Base-by-base conservation (phyloP, 1,140 invertebrate species). In the Drosophila orosa region DNA sequence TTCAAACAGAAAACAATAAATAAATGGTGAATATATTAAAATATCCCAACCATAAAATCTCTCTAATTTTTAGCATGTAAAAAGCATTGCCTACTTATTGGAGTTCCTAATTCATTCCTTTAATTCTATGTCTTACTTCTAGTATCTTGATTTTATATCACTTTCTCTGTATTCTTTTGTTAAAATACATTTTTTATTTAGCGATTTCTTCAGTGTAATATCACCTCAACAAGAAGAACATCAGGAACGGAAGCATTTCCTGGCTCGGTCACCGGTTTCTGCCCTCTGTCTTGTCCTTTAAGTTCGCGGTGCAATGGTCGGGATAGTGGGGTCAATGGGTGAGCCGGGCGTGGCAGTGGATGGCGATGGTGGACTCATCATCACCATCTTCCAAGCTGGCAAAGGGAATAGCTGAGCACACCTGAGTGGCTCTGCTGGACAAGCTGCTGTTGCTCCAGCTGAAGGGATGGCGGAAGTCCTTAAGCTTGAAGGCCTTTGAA, bases 401-500 rank as follows among this genome's bases (percentile, higher is more conserved):
- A 76, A 67, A 75, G 45, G 27, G 60, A 65, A 63, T 52, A 37
- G 39, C 35, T 62, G 69, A 74, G 68, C 57, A 74, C 47, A 73
- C 45, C 47, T 73, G 56, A 73, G 68, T 73, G 69, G 56, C 35
- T 52, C 17, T 52, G 55, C 40, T 19, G 40, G 33, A 40, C 69
- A 24, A 56, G 44, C 17, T 19, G 47, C 25, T 52, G 29, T 19
- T 22, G 47, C 7, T 50, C n/a, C n/a, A n/a, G 45, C 33, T 19
- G 39, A 24, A 40, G 50, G 35, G 3, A 22, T 24, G 22, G 12
- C 54, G 73, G 60, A 76, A 59, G 33, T 52, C 35, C 45, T 75
- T 54, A 67, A 39, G 61, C 60, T 75, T 22, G 17, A 76, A 76
- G 61, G 35, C 61, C 39, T 59, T 57, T 67, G 52, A 75, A 45